Base-by-base conservation (phyloP, 2,113 vertebrate genomes). In the Phyllostomus hastatus region DNA sequence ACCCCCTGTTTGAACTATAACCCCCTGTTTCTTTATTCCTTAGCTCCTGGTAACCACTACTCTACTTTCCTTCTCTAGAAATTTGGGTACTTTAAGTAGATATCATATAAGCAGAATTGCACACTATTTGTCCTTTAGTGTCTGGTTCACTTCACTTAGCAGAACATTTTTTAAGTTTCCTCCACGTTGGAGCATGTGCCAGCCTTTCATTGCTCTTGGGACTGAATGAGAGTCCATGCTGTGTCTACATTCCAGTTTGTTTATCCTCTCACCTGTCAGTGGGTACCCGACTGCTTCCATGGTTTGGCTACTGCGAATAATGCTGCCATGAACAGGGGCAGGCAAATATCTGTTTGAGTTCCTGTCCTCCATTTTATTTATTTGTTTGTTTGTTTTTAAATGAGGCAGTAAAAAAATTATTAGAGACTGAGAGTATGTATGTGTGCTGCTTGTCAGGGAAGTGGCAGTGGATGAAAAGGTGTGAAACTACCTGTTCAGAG, bases 361-460 rank as follows among this genome's bases (percentile, higher is more conserved):
- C 14, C 11, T 80, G 61, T 8, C 72, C 87, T 92, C n/a, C 33
- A 6, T 66, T 69, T 28, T 46, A 46, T 78, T 46, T n/a, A 72
- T 2, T 67, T 66, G 11, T 66, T 52, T 82, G 28, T 95, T 52
- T 82, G 28, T 95, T 92, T 86, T 66, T 31, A 31, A 94, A 94
- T 14, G 46, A 90, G 52, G 72, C 26, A 82, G 48, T 86, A 54
- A 67, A 82, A 82, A 38, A 33, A 5, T 14, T 70, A 75, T 41
- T 31, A 33, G 70, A 81, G 20, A 33, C 70, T 6, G 0, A 7
- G 16, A 12, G 7, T 87, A 16, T 3, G 12, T 31, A 10, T 31
- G 14, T 14, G n/a, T 20, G 31, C 26, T 26, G 14, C 46, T 72
- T 66, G 48, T 28, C 72, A 41, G 35, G 33, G 50, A 67, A 15